These are phyloP conservation scores for Epinotia bilunana DNA, from an alignment of 2,888 invertebrate species.

Conservation along the genomic window DNA sequence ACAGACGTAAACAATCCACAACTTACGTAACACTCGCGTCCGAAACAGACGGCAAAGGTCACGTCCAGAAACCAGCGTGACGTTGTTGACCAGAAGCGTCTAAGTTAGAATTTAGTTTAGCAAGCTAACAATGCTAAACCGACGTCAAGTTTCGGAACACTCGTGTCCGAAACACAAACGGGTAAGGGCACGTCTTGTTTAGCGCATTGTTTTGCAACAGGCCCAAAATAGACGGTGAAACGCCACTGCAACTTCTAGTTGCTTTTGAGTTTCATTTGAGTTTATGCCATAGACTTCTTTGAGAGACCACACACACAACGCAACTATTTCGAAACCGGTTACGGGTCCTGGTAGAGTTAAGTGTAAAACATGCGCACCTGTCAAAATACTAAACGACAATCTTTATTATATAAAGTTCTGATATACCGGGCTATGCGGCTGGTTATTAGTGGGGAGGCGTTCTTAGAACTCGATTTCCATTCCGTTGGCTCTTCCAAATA, in stretches of 20 bases:
- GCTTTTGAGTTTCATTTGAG: no score
- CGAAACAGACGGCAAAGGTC: constrained; percentile 24
- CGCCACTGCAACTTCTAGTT: no score
- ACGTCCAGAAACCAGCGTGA: neutral
- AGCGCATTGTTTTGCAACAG: neutral
- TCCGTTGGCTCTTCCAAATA: neutral
- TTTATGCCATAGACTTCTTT: no score
- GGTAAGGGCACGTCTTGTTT: constrained; percentile 26
- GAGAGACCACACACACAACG: no score
- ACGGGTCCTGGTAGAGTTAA: neutral
- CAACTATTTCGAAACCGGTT: no score
- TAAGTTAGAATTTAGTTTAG: constrained; percentile 21
- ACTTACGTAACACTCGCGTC: constrained; percentile 15
- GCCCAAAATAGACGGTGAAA: no score
- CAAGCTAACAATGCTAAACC: constrained; percentile 12
- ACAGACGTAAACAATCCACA: constrained; percentile 15
- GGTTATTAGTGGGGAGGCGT: neutral
- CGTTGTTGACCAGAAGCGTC: neutral
- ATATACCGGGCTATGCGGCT: neutral
- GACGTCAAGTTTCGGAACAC: constrained; percentile 22
- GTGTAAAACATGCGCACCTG: neutral
- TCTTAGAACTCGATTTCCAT: neutral
- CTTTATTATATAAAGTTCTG: neutral
- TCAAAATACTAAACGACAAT: neutral
- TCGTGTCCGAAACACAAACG: constrained; percentile 23